A percentile compares a stretch with the other conserved stretches of the same genome.
These are phyloP conservation scores for Percina caprodes DNA, from an alignment of 2,113 vertebrate genomes.

Conservation along the genomic window DNA sequence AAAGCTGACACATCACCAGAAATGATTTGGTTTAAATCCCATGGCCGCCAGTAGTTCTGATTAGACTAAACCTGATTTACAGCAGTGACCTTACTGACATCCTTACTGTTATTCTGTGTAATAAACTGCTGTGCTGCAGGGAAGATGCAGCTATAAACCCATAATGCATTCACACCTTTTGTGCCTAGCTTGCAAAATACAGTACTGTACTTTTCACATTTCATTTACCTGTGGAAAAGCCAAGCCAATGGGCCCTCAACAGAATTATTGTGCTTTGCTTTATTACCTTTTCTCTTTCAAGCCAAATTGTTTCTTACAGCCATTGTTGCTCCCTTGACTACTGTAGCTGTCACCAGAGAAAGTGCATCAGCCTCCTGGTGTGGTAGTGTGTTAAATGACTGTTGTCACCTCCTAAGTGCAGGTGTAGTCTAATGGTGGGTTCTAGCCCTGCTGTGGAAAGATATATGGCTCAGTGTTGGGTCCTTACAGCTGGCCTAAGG, in stretches of 20 bases:
- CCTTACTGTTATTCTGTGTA: neutral
- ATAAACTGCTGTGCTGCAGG: conserved; percentile 23
- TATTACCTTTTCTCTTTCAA: conserved; percentile 19
- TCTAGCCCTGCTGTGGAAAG: conserved; percentile 28
- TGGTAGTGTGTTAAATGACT: conserved; percentile 32
- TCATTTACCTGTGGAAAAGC: conserved; percentile 18
- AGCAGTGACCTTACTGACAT: neutral
- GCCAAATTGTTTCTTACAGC: conserved; percentile 8
- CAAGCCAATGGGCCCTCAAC: neutral
- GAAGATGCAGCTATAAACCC: conserved; percentile 26
- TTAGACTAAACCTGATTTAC: conserved; percentile 14
- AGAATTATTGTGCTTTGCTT: neutral
- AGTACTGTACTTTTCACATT: conserved; percentile 8
- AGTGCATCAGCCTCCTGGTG: neutral
- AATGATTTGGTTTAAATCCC: neutral
- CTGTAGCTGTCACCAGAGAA: conserved; percentile 30
- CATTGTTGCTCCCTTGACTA: conserved; percentile 18
- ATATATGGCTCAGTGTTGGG: conserved; percentile 36
- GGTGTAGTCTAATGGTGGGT: conserved; percentile 62
- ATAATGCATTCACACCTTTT: conserved; percentile 20
- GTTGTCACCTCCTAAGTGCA: conserved; percentile 45
- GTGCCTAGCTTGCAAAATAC: conserved; percentile 26
- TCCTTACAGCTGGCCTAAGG: conserved; percentile 28
- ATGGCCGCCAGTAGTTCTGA: conserved; percentile 21
- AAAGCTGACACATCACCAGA: neutral